These are phyloP conservation scores for Thomomys bottae DNA, from an alignment of 2,113 vertebrate species.

Conservation along the genomic window DNA sequence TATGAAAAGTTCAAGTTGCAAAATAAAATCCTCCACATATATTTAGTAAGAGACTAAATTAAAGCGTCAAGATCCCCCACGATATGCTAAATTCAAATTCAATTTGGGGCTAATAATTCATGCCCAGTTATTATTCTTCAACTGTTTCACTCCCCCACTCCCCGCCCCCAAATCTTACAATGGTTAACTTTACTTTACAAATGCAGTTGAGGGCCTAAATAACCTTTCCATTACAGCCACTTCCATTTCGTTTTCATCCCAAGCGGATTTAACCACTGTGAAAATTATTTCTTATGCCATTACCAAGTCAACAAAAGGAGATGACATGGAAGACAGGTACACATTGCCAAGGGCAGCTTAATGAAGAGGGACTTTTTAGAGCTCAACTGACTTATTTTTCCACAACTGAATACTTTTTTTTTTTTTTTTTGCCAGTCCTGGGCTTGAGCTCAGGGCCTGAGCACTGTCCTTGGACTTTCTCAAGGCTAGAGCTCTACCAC, in stretches of 20 bases:
- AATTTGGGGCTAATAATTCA: constrained; percentile 29
- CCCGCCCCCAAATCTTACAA: neutral
- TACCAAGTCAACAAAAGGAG: constrained; percentile 14
- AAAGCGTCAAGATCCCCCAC: constrained; percentile 37
- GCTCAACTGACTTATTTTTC: neutral
- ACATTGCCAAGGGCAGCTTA: neutral
- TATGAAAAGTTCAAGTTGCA: constrained; percentile 55
- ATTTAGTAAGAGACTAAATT: constrained; percentile 59
- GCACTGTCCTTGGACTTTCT: no score
- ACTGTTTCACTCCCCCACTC: neutral
- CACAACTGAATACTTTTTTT: neutral
- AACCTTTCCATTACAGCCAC: constrained; percentile 6
- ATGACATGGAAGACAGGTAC: neutral
- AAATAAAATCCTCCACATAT: constrained; percentile 27
- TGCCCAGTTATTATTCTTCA: constrained; percentile 40
- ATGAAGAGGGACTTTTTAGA: neutral
- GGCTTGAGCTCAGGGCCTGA: no score
- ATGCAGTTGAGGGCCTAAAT: neutral
- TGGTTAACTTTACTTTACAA: constrained; percentile 31
- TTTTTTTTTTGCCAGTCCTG: no score
- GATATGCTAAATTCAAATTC: neutral
- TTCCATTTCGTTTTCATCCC: neutral
- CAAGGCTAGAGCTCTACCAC: no score
- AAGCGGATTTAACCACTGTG: neutral
- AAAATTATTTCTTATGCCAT: neutral